phyloP scores from a whole-genome alignment of 2,797 vertebrate genomes.

The Setipinna tenuifilis region DNA sequence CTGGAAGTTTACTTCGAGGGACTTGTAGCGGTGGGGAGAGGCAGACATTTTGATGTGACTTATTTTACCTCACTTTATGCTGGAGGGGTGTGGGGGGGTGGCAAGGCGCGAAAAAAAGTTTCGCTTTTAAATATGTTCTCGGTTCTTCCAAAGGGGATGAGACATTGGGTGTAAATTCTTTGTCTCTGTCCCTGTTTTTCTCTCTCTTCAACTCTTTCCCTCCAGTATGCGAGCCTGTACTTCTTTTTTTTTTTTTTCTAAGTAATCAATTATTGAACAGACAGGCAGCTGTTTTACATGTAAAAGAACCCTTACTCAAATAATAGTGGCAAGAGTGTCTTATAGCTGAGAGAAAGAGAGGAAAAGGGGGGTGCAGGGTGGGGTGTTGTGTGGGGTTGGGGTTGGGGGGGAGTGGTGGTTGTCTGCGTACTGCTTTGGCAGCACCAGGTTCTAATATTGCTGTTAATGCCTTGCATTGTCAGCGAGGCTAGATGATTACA shows the following conservation, averaged over 20 bases:
- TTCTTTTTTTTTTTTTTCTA: neutral
- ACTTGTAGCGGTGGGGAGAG: slow-evolving; percentile 56
- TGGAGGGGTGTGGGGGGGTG: slow-evolving; percentile 57
- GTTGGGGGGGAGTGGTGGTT: neutral
- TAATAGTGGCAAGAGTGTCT: slow-evolving; percentile 47
- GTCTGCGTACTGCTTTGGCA: slow-evolving; percentile 27
- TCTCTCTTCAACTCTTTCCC: slow-evolving; percentile 8
- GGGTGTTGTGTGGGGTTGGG: neutral
- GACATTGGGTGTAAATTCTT: slow-evolving; percentile 38
- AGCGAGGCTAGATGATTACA: slow-evolving; percentile 49
- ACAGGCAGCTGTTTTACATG: slow-evolving; percentile 42
- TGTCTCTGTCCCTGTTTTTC: slow-evolving; percentile 26
- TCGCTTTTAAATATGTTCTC: slow-evolving; percentile 40
- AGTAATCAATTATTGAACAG: slow-evolving; percentile 63
- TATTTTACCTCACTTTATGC: slow-evolving; percentile 64
- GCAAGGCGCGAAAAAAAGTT: neutral
- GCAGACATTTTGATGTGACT: slow-evolving; percentile 70
- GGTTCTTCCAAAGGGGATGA: slow-evolving; percentile 43
- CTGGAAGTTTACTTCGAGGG: slow-evolving; percentile 73
- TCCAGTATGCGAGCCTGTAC: neutral
- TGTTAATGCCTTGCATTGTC: slow-evolving; percentile 61
- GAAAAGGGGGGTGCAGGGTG: slow-evolving; percentile 11
- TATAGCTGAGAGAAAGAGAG: slow-evolving; percentile 28
- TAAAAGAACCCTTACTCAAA: slow-evolving; percentile 53
- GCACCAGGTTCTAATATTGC: slow-evolving; percentile 54